Conservation (phyloP, 2,797 vertebrate genomes). For the Erethizon dorsatum region DNA sequence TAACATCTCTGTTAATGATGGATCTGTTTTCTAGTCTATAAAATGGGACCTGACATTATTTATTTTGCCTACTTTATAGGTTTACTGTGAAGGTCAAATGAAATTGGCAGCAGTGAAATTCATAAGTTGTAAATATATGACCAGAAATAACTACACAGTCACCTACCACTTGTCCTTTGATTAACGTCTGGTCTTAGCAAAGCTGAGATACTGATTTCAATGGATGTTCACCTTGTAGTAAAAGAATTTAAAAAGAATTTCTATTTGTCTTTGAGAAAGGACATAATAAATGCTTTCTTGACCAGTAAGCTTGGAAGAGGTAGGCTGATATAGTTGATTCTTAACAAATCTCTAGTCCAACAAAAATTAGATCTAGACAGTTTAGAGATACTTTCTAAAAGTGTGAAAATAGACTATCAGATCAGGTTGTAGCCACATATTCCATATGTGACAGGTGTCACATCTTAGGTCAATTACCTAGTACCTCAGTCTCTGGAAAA, state of each 20-base stretch:
- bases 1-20: neutral
- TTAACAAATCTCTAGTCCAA: neutral
- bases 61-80: conserved; percentile 51
- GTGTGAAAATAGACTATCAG: neutral
- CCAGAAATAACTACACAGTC: conserved; percentile 20
- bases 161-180: conserved; percentile 20
- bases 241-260: conserved; percentile 27
- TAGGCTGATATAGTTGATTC: neutral
- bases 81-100: conserved; percentile 42
- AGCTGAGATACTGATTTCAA: conserved; percentile 46
- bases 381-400: neutral
- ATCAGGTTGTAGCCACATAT: neutral
- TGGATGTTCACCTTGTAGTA: neutral
- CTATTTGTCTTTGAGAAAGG: neutral
- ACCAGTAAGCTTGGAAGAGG: neutral
- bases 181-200: conserved; percentile 8
- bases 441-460: neutral
- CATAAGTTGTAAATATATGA: conserved; percentile 40
- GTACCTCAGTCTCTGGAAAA: neutral
- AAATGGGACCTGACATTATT: neutral
- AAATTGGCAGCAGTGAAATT: neutral
- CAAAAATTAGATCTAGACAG: neutral
- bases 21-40: conserved; percentile 5
- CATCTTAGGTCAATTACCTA: neutral
- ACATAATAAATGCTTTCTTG: conserved; percentile 37